Conservation (phyloP, 2,888 invertebrate genomes). For the Molorchus minor region DNA sequence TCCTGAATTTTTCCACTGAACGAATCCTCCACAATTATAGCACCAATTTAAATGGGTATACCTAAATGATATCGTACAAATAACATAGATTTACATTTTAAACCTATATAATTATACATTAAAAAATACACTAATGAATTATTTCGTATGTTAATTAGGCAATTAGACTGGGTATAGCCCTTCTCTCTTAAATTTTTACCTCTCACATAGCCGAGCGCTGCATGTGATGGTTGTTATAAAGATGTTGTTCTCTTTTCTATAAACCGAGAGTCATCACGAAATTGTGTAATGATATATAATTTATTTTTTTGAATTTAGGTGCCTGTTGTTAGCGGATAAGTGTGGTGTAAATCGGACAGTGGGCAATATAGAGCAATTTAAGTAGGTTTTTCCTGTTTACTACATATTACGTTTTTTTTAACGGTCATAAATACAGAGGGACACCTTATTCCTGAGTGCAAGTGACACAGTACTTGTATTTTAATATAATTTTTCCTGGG, state of each 20-base stretch:
- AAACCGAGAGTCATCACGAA: conserved; percentile 5
- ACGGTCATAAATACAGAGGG: too few species aligned
- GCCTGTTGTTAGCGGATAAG: too few species aligned
- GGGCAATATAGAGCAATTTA: too few species aligned
- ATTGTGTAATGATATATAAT: conserved; percentile 11
- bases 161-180: not conserved
- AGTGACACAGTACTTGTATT: too few species aligned
- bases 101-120: conserved; percentile 4
- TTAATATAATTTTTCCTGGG: too few species aligned
- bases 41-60: too few species aligned
- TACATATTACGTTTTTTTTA: too few species aligned
- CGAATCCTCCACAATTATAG: too few species aligned
- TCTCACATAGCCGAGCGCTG: not conserved
- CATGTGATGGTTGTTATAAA: not conserved
- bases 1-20: too few species aligned
- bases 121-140: not conserved
- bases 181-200: conserved; percentile 5
- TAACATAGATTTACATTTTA: conserved; percentile 4
- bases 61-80: not conserved
- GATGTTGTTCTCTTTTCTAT: conserved; percentile 2
- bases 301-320: conserved; percentile 4
- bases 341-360: too few species aligned
- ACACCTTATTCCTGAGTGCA: too few species aligned
- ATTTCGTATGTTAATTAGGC: conserved; percentile 1
- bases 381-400: too few species aligned